Evolutionary conservation across 1,140 invertebrate genomes (phyloP), one percentile per base, ranked within the genome.

Genomic region (Phenacoccus solenopsis): DNA sequence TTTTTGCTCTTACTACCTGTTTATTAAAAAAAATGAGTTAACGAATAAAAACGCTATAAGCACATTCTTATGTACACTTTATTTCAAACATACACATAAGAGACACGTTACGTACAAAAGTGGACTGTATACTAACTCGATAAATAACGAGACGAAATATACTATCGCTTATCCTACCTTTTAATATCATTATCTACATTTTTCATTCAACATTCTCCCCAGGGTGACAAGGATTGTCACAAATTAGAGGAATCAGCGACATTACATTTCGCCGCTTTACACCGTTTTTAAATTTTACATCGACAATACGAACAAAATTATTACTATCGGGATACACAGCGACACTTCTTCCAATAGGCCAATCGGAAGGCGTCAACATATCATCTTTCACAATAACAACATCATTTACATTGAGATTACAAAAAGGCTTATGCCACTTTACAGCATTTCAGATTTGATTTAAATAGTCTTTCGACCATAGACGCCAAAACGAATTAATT

Each of bases 401-500:
- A n/a, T 69, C 68, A 0, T 61, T 74, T 27, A 28, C n/a, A 67
- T 28, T 30, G 13, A 74, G 13, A 70, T 72, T 73, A 13, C 30
- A 28, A 2, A n/a, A 9, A 27, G 69, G 9, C 32, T 22, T 25
- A 10, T 27, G 57, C 75, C 75, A 77, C 72, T 78, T 78, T 20
- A 64, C 21, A 0, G 74, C 28, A 28, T 71, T 70, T 70, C 77
- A 76, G 30, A 78, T 32, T 67, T 75, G 27, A 49, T 69, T 32
- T 25, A 78, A 9, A 59, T 77, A 77, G 35, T 78, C 76, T 16
- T 67, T 32, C 0, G 24, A 27, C 76, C 76, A 77, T n/a, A 73
- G 64, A 25, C 70, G 69, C 75, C 75, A 77, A 67, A 76, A 76
- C 12, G 73, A 69, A 28, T 74, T 68, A 10, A 68, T 20, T 12